Base-by-base conservation (phyloP, 2,888 invertebrate genomes). In the Folsomia candida region DNA sequence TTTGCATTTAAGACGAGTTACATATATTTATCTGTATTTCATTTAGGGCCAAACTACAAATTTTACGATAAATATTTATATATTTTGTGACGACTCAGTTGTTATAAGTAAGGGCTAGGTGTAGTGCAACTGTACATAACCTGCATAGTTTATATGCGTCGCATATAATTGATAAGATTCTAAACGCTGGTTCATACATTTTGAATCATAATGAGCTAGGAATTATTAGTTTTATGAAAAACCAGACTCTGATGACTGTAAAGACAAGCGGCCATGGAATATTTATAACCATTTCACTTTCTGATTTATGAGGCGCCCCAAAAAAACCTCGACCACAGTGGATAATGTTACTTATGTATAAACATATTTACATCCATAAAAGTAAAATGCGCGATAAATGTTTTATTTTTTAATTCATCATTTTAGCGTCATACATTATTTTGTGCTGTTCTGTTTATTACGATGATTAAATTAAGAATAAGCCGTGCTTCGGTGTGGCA, bases 221-320 rank as follows among this genome's bases (percentile, higher is more conserved):
- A 14, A 6, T 6, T 6, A 54, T 54, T 18, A 20, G 22, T 54
- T 54, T 54, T 54, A 54, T 20, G 20, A 54, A 54, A 4, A 54
- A 20, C 18, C 22, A 54, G 22, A 54, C 18, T 54, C 29, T 62
- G n/a, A 28, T 62, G 62, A 62, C 37, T 27, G 24, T 29, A 62
- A 62, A 62, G 62, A 62, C 62, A 62, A 27, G 37, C 37, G 28
- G 62, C 37, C 62, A 62, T n/a, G 11, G 6, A 26, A 60, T 37
- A 37, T 37, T 37, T 37, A 37, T 37, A 37, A 37, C 37, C 37
- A 37, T 37, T 37, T 37, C 4, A n/a, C 4, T 37, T 37, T 37
- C 37, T 14, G 6, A 37, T 37, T 37, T 9, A 37, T 37, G 14
- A 37, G 37, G 37, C 37, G n/a, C n/a, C n/a, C 37, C 14, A 37